Evolutionary conservation across 2,797 vertebrate species (phyloP), one percentile per base, ranked within the genome.

Genomic region (Pangasius djambal): DNA sequence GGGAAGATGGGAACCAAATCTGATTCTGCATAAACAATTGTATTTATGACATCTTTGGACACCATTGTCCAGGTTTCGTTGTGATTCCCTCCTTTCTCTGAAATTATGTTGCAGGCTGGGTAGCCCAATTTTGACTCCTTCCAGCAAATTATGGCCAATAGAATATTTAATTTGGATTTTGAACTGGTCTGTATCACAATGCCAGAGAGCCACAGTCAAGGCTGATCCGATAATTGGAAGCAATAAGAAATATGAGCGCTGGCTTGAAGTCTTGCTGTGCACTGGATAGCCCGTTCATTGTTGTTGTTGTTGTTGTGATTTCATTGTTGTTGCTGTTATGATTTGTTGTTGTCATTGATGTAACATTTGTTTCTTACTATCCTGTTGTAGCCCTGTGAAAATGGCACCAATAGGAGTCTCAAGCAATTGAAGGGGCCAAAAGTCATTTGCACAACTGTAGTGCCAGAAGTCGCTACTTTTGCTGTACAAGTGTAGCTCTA

Each of bases 341-440:
- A 63, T 63, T 25, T 61, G 5, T 48, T n/a, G 1, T 25, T 20
- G 44, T 31, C 40, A 69, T 22, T 52, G 28, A 31, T 52, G 52
- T 52, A 69, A 52, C 28, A 2, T 50, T 50, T 50, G 12, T 52
- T 9, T 4, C 48, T 50, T 84, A 69, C 44, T 50, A 34, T 50
- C 63, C 44, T 1, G 44, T 34, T 69, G 63, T 2, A 65, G 52
- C 34, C 37, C 12, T 44, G 18, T 78, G 52, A 34, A 83, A 74
- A 44, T 31, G 2, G 15, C 28, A 52, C 40, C 57, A 63, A 55
- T 28, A 63, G 52, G 20, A 74, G 18, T 59, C 63, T 70, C 25
- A 86, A 61, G 5, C 40, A 57, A 48, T 16, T 34, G 40, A 86
- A 87, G 77, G 25, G 16, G 16, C 69, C 59, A 65, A 75, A 86